A percentile compares a stretch with the other conserved stretches of the same genome.
Evolutionary conservation across 1,140 invertebrate genomes (phyloP).

Genomic region (Palaemon carinicauda): DNA sequence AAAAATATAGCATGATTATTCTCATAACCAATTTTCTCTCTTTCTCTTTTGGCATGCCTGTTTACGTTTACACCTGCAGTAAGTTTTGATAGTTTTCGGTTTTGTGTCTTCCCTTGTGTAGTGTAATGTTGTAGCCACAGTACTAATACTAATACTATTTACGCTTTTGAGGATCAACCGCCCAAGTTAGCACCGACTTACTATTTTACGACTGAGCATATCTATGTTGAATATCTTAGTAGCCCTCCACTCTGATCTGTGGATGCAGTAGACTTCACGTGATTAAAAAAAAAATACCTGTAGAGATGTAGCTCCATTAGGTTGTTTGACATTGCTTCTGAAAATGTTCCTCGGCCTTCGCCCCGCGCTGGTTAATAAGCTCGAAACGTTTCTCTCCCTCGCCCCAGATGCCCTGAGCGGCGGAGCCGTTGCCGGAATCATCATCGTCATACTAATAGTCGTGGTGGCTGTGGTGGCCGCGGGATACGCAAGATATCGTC

Average conservation of each 20-base stretch:
- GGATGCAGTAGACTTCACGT: not conserved
- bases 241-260: too few species aligned
- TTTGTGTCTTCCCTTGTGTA: not conserved
- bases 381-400: not conserved
- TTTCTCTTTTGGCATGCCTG: conserved; percentile 12
- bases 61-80: conserved; percentile 5
- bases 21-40: not conserved
- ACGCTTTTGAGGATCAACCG: not conserved
- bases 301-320: not conserved
- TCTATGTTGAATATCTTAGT: too few species aligned
- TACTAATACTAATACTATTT: too few species aligned
- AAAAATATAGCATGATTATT: conserved; percentile 19
- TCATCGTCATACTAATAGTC: conserved; percentile 37
- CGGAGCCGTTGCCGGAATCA: conserved; percentile 44
- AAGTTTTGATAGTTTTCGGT: not conserved
- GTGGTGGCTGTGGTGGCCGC: conserved; percentile 28
- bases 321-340: too few species aligned
- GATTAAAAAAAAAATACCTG: not conserved
- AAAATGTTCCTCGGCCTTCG: too few species aligned
- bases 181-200: conserved; percentile 36
- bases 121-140: not conserved
- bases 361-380: too few species aligned
- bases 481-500: conserved; percentile 38
- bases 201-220: not conserved
- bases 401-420: conserved; percentile 33